phyloP scores from a whole-genome alignment of 30 jellyfish, hydroid and myxozoan genomes.

The Turritopsis rubra region DNA sequence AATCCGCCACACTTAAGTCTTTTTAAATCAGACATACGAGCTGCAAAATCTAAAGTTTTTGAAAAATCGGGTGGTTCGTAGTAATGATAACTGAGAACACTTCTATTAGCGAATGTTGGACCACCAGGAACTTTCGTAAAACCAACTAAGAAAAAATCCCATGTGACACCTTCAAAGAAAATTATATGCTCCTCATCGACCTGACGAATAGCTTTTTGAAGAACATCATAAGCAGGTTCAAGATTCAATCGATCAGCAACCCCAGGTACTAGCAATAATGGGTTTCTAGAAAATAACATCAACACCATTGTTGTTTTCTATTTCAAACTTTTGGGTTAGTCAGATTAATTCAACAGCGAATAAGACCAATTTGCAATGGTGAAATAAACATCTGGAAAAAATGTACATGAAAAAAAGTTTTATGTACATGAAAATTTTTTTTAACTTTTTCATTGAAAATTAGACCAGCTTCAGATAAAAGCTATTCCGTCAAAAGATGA shows the following conservation, averaged over 20 bases:
- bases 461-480: no score
- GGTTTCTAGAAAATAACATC: slow-evolving; percentile 41
- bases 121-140: slow-evolving; percentile 95
- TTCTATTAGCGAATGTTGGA: slow-evolving; percentile 51
- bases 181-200: slow-evolving; percentile 70
- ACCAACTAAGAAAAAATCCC: slow-evolving; percentile 91
- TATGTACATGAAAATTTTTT: no score
- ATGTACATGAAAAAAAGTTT: no score
- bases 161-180: slow-evolving; percentile 63
- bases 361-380: no score
- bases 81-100: slow-evolving; percentile 92
- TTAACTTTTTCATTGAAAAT: no score
- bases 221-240: slow-evolving; percentile 89
- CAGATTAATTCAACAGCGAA: no score
- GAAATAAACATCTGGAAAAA: no score
- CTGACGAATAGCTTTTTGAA: slow-evolving; percentile 87
- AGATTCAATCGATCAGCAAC: slow-evolving; percentile 78
- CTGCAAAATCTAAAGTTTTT: slow-evolving; percentile 60
- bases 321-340: neutral
- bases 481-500: no score
- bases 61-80: slow-evolving; percentile 98
- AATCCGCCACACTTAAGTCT: slow-evolving; percentile 91
- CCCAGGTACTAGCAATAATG: slow-evolving; percentile 80
- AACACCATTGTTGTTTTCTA: neutral
- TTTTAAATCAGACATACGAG: slow-evolving; percentile 68